Conservation (phyloP, 2,113 vertebrate species). For the Natator depressus region DNA sequence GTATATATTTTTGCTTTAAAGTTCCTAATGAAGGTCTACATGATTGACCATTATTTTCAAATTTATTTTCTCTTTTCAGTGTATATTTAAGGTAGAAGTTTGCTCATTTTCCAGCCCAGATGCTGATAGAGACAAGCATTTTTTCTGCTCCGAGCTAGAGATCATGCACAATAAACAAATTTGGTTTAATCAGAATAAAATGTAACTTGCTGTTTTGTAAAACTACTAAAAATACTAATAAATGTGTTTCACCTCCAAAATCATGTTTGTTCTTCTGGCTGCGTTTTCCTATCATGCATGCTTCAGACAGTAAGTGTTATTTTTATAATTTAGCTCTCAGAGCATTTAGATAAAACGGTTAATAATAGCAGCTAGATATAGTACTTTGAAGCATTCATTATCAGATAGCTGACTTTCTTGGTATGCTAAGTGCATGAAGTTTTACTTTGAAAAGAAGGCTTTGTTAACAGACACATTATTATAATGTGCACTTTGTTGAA, state of each 20-base stretch:
- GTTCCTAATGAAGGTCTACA: neutral
- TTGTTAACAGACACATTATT: neutral
- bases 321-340: neutral
- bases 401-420: neutral
- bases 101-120: neutral
- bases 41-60: neutral
- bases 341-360: neutral
- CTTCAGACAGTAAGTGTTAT: neutral
- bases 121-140: neutral
- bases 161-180: neutral
- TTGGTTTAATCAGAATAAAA: neutral
- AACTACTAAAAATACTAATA: neutral
- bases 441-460: neutral
- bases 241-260: neutral
- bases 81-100: neutral
- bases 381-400: conserved; percentile 3
- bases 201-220: neutral
- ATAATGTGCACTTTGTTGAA: neutral
- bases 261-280: neutral
- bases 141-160: neutral
- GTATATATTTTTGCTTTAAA: neutral
- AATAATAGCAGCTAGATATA: neutral
- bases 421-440: neutral
- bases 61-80: neutral
- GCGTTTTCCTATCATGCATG: too few species aligned